Base-by-base conservation (phyloP, 2,888 invertebrate species). In the Fabriciana adippe region DNA sequence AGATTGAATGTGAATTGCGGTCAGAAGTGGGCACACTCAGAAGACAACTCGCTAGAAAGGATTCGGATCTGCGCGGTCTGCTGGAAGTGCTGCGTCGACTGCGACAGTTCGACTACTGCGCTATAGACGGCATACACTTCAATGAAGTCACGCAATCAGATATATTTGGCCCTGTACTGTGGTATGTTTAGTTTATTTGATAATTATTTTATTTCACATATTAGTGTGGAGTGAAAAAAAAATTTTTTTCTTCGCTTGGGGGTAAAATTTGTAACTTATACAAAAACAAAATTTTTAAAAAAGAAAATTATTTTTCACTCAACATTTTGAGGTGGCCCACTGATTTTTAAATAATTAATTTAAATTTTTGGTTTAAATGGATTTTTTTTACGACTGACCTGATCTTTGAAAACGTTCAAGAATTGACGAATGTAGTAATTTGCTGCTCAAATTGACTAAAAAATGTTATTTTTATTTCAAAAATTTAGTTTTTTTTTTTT, bases 1-100 rank as follows among this genome's bases (percentile, higher is more conserved):
- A 90, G 90, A 78, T 85, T 76, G 82, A 78, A 80, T 74, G 78
- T 71, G 91, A 89, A 81, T 76, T 85, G 67, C 86, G 82, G 45
- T 81, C 81, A 72, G 90, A 92, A 80, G 70, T 75, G 69, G 73
- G 80, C 62, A 81, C 81, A 70, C 79, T 93, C 78, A 88, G 90
- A 56, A 82, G 87, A 55, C 91, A 87, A 55, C 83, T 93, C 67
- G 83, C 86, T 70, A 88, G 87, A 73, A 89, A 93, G 74, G 89
- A 93, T 78, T 86, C 88, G 0, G 94, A 94, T 81, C 84, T 93
- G 67, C 88, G 89, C 55, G 93, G 92, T 13, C 86, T 94, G 66
- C 78, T 94, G 59, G 92, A 94, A 79, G 86, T 94, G 73, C 85
- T 94, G 77, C 87, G 93, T 14, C 82, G 94, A 5, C 90, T 93